phyloP scores from a whole-genome alignment of 2,888 invertebrate species.

The Temnothorax unifasciatus region DNA sequence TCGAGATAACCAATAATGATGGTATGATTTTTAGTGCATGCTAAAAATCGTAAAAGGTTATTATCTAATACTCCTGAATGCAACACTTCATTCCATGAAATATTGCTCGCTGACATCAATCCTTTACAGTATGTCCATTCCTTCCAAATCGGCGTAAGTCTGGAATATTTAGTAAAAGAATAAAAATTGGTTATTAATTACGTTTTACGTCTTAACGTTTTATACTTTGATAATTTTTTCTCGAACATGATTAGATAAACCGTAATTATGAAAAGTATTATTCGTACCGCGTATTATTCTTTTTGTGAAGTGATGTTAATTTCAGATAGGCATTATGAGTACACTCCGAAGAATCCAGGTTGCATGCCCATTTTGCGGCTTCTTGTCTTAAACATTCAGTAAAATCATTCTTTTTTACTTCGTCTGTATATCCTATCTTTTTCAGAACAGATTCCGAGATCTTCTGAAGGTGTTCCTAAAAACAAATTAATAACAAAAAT shows the following conservation, averaged over 20 bases:
- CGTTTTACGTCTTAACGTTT: no score
- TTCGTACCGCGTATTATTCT: not conserved
- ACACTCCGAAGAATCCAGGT: not conserved
- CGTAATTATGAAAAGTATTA: not conserved
- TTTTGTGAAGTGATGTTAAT: no score
- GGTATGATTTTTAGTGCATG: no score
- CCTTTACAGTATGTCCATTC: not conserved
- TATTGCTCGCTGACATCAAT: not conserved
- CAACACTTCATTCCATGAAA: not conserved
- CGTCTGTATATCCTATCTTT: not conserved
- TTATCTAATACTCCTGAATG: not conserved
- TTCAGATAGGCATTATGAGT: rapidly evolving
- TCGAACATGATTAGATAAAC: not conserved
- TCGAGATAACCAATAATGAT: not conserved
- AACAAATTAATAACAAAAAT: not conserved
- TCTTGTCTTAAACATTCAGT: conserved; percentile 2
- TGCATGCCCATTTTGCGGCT: conserved; percentile 26
- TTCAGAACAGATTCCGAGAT: not conserved
- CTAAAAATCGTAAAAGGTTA: not conserved
- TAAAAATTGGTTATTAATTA: not conserved
- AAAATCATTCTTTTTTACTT: not conserved
- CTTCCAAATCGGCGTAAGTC: not conserved
- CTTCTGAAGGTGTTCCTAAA: not conserved
- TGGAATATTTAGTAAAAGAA: not conserved
- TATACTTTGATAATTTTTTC: not conserved